These are phyloP conservation scores for Carcina quercana DNA, from an alignment of 2,888 invertebrate genomes.

Conservation along the genomic window DNA sequence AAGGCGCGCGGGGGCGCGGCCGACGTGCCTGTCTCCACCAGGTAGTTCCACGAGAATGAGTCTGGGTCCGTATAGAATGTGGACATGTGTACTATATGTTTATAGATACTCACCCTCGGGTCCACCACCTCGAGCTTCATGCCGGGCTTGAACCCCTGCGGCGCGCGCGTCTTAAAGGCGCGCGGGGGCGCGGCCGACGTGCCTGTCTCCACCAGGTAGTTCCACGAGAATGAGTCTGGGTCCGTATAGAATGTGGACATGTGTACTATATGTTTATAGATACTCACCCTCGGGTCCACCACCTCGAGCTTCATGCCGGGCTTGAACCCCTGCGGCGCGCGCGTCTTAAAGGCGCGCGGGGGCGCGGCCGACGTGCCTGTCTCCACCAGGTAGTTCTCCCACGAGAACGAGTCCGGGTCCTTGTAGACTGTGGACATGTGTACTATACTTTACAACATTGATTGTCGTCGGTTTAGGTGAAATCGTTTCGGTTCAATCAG, in stretches of 20 bases:
- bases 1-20: conserved; percentile 90
- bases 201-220: conserved; percentile 85
- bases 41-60: conserved; percentile 89
- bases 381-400: conserved; percentile 87
- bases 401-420: conserved; percentile 83
- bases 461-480: no score
- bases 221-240: conserved; percentile 86
- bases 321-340: conserved; percentile 85
- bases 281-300: conserved; percentile 82
- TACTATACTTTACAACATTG: no score
- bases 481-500: no score
- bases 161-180: conserved; percentile 86
- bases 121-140: conserved; percentile 95
- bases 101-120: conserved; percentile 75
- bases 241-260: conserved; percentile 83
- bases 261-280: no score
- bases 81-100: no score
- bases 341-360: conserved; percentile 86
- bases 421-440: conserved; percentile 84
- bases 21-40: conserved; percentile 81
- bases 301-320: conserved; percentile 91
- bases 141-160: conserved; percentile 85
- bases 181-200: conserved; percentile 84
- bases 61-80: conserved; percentile 81
- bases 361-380: conserved; percentile 86